A percentile compares a stretch with the other conserved stretches of the same genome.
phyloP scores from a whole-genome alignment of 2,888 invertebrate species.

The Protodeltote pygarga region DNA sequence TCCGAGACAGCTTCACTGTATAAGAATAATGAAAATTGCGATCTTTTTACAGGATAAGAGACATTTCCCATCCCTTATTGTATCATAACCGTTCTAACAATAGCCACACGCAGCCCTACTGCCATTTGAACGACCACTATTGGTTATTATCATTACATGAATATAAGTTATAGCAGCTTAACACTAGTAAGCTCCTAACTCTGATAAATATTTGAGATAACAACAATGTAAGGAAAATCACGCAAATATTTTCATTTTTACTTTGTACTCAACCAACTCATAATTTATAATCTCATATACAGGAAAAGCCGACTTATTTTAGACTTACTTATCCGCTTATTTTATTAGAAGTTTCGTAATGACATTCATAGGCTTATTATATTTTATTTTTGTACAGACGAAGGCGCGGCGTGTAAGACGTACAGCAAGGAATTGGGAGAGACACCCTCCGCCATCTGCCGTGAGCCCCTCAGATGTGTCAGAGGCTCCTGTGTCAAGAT shows the following conservation, averaged over 20 bases:
- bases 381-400: slow-evolving; percentile 56
- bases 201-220: no score
- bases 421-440: slow-evolving; percentile 80
- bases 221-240: no score
- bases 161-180: background rate
- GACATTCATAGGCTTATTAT: background rate
- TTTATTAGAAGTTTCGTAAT: slow-evolving; percentile 2
- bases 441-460: slow-evolving; percentile 78
- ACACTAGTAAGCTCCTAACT: background rate
- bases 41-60: slow-evolving; percentile 10
- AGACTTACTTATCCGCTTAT: slow-evolving; percentile 8
- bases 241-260: no score
- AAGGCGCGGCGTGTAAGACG: slow-evolving; percentile 69
- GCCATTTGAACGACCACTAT: slow-evolving; percentile 1
- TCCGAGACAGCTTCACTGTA: slow-evolving; percentile 12
- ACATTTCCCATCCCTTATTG: slow-evolving; percentile 1
- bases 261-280: background rate
- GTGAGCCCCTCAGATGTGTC: slow-evolving; percentile 68
- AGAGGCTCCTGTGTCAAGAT: slow-evolving; percentile 68
- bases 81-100: slow-evolving; percentile 1
- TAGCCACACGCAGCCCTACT: background rate
- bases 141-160: background rate
- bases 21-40: slow-evolving; percentile 31
- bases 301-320: slow-evolving; percentile 1
- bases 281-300: slow-evolving; percentile 15